These are phyloP conservation scores for Drosophila dives DNA, from an alignment of 2,888 invertebrate genomes.

Conservation along the genomic window DNA sequence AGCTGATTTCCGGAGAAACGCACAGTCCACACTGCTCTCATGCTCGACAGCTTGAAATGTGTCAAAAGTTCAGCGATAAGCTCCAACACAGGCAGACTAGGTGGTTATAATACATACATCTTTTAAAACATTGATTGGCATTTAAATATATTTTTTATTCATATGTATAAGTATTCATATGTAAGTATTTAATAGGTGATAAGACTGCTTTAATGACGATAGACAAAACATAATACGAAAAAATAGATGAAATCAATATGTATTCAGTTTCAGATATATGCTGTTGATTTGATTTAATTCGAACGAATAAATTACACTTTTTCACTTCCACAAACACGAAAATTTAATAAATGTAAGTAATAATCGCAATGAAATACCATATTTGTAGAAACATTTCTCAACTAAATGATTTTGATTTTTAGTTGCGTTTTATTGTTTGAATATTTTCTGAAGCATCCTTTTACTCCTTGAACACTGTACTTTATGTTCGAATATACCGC, in stretches of 20 bases:
- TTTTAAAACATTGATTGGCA: slow-evolving; percentile 12
- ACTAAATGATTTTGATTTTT: not conserved
- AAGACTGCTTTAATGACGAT: not conserved
- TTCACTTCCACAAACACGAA: not conserved
- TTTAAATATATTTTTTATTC: slow-evolving; percentile 11
- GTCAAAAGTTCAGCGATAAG: slow-evolving; percentile 65
- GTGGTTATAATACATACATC: slow-evolving; percentile 10
- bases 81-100: slow-evolving; percentile 13
- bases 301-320: not conserved
- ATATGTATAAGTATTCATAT: slow-evolving; percentile 7
- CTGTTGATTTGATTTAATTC: not conserved
- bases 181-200: slow-evolving; percentile 17
- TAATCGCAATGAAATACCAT: not conserved
- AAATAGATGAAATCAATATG: not conserved
- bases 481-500: slow-evolving; percentile 12
- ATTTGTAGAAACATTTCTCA: not conserved
- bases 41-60: slow-evolving; percentile 31
- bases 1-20: slow-evolving; percentile 26
- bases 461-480: not conserved
- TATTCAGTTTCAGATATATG: not conserved
- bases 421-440: not conserved
- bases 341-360: not conserved
- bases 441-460: not conserved
- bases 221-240: not conserved
- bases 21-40: slow-evolving; percentile 13